phyloP scores from a whole-genome alignment of 2,888 invertebrate species.

The Sisyra nigra region DNA sequence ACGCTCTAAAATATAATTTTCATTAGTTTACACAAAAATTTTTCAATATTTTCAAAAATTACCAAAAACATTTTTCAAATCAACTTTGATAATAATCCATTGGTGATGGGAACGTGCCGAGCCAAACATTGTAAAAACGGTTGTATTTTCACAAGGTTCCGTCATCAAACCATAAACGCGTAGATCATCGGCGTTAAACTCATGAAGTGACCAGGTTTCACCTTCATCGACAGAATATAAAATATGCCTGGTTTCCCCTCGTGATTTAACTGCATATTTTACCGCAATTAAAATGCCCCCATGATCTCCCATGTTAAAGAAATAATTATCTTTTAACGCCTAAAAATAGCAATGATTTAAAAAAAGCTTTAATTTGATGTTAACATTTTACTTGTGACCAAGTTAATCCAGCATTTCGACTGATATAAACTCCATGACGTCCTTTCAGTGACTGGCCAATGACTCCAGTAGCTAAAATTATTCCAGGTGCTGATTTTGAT shows the following conservation, averaged over 20 bases:
- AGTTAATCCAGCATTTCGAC: constrained; percentile 63
- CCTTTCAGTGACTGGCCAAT: constrained; percentile 64
- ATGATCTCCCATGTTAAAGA: constrained; percentile 82
- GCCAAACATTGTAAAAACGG: constrained; percentile 82
- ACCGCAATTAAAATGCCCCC: constrained; percentile 79
- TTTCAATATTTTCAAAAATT: constrained; percentile 16
- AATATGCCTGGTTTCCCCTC: constrained; percentile 62
- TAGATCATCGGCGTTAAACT: constrained; percentile 53
- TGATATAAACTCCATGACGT: constrained; percentile 64
- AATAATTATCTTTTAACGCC: constrained; percentile 58
- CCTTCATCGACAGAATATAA: constrained; percentile 79
- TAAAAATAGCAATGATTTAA: constrained; percentile 16
- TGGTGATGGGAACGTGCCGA: constrained; percentile 61
- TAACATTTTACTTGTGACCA: constrained; percentile 51
- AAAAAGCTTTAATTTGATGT: not conserved
- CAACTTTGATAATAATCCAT: constrained; percentile 73
- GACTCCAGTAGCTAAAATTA: constrained; percentile 75
- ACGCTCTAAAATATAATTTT: constrained; percentile 12
- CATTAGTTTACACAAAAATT: not conserved
- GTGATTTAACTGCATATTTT: constrained; percentile 51
- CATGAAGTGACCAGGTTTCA: constrained; percentile 56
- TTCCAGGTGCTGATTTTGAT: constrained; percentile 73
- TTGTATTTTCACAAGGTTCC: constrained; percentile 87
- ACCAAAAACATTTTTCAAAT: constrained; percentile 36
- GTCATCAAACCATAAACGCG: constrained; percentile 83